Base-by-base conservation (phyloP, 1,140 invertebrate species). In the Metaphire vulgaris region DNA sequence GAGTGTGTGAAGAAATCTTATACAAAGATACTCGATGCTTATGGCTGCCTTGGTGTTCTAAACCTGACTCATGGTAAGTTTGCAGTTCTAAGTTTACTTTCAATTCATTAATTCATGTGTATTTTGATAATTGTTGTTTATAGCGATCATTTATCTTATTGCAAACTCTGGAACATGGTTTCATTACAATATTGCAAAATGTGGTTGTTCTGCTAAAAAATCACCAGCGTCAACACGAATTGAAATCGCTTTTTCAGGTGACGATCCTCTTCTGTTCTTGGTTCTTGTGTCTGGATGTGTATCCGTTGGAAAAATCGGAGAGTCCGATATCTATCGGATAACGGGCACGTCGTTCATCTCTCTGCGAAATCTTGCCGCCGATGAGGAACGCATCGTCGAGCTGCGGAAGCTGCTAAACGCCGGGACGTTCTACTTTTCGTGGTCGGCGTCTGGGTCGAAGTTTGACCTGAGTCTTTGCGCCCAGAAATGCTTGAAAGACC, bases 381-480 rank as follows among this genome's bases (percentile, higher is more conserved):
- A 93, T 82, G 92, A 94, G 80, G 93, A 94, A 79, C 88, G 91
- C 83, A 90, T 96, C 80, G 87, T 89, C 76, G 91, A 96, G 84
- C 90, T 95, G 16, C 87, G 92, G 75, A 97, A 96, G 87, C 87
- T 99, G 34, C 87, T 99, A 1, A 97, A 95, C 85, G 97, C 95
- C 30, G 96, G 96, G 15, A 97, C 95, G 26, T 98, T 98, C 86
- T 98, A 98, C 83, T 98, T 98, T 86, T 93, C 94, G 0, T 95
- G 94, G 91, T 89, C 89, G 29, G 76, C 80, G 6, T 78, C 85
- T 1, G 67, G 67, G 21, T 85, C 88, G 64, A 85, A 88, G 69
- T 86, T 96, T 82, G 95, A 98, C 88, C 89, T 98, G 30, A 98
- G 95, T 15, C 86, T 98, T 32, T 97, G 95, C 87, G 93, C 93